Evolutionary conservation across 2,113 vertebrate species (phyloP), one percentile per base, ranked within the genome.

Genomic region (Corvus hawaiiensis): DNA sequence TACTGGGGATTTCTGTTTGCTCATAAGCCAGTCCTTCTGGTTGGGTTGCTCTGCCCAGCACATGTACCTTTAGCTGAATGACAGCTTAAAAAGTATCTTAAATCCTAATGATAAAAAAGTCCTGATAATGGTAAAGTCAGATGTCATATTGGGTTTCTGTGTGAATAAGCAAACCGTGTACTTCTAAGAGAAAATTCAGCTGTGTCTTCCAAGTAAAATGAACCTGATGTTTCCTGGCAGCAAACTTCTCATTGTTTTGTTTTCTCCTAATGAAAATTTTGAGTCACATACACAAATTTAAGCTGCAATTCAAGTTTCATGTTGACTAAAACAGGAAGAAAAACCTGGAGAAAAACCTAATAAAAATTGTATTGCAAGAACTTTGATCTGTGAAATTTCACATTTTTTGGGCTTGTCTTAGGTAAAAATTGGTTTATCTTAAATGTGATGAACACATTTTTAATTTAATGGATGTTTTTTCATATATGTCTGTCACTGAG

Each of bases 91-190:
- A 90, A 51, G 3, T 51, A 39, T 43, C 18, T 59, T 75, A 49
- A 87, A 78, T 64, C 16, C 20, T 63, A 48, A 48, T 8, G 13
- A 10, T 67, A 39, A 41, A 71, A 56, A 33, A 28, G 4, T 28
- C 6, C 23, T 51, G 20, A 23, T 72, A 61, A 39, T 61, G 35
- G 11, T 48, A 1, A 59, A 56, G 32, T 35, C 52, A 81, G 46
- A 58, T 7, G 17, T 80, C 7, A 2, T 58, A 9, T 10, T 0
- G 3, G 26, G 5, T 72, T 92, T 87, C 61, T 79, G 5, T 79
- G 46, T 9, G 1, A 81, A 30, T 0, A n/a, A 6, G 33, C 48
- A 81, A 92, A 56, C 24, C 0, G 0, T 20, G 5, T 44, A 32
- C 30, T 84, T 62, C 7, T 21, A 61, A 77, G 56, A 87, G 33